A percentile compares a stretch with the other conserved stretches of the same genome.
These are phyloP conservation scores for Autographa pulchrina DNA, from an alignment of 2,888 invertebrate genomes.

Conservation along the genomic window DNA sequence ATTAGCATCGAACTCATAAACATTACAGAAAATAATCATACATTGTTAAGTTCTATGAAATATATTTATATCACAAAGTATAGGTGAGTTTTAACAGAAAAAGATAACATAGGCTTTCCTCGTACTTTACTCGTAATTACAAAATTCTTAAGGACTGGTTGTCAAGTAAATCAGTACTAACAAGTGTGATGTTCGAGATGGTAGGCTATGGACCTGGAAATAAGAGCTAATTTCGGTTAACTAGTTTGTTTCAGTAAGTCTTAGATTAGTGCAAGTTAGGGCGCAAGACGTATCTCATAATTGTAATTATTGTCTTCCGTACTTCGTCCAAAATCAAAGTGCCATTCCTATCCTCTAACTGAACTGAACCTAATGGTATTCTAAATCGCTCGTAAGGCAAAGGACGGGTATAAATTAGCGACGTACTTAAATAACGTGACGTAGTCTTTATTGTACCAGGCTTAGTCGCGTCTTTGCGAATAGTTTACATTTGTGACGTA, in stretches of 20 bases:
- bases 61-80: conserved; percentile 74
- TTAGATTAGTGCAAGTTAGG: conserved; percentile 16
- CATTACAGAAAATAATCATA: conserved; percentile 54
- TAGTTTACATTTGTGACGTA: no score
- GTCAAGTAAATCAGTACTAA: conserved; percentile 46
- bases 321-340: conserved; percentile 10
- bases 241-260: not conserved
- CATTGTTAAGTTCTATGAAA: conserved; percentile 53
- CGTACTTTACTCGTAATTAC: conserved; percentile 44
- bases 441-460: no score
- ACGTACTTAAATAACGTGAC: no score
- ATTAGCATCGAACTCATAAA: conserved; percentile 45
- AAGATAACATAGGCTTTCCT: conserved; percentile 45
- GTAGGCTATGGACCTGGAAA: conserved; percentile 57
- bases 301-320: conserved; percentile 29
- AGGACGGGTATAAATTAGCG: not conserved
- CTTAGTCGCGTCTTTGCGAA: not conserved
- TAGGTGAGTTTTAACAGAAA: conserved; percentile 70
- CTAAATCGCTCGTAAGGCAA: not conserved
- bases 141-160: conserved; percentile 46
- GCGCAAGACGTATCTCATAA: conserved; percentile 19
- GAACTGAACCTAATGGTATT: conserved; percentile 12
- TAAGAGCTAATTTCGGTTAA: conserved; percentile 47
- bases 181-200: conserved; percentile 22
- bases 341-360: not conserved